Evolutionary conservation across 2,113 vertebrate species (phyloP), one percentile per base, ranked within the genome.

Genomic region (Ochotona princeps): DNA sequence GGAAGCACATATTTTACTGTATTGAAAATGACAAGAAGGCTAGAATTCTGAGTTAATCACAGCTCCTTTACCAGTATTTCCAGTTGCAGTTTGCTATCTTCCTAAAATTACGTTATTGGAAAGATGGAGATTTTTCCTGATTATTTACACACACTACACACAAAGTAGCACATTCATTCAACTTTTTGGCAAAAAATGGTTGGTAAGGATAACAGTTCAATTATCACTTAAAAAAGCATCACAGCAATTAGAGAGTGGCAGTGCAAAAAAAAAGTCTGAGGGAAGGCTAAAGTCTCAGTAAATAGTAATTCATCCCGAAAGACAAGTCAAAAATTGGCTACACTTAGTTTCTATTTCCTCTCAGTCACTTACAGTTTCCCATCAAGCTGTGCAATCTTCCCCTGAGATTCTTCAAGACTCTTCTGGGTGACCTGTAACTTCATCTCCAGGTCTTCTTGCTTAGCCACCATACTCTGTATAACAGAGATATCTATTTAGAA

Each of bases 291-390:
- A 7, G 13, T 47, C 44, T 75, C 47, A 30, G 12, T 38, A 75
- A 70, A 51, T 1, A 86, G 14, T 7, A 83, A 35, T 17, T 14
- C n/a, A 25, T 18, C 9, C 14, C 83, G 66, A 87, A 32, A 79
- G 10, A 44, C 25, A 73, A 89, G 32, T 18, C 32, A 28, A 74
- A 28, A 75, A 76, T 17, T n/a, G 28, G 30, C 76, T 35, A 83
- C 4, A 67, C 7, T n/a, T 28, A 21, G 15, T 5, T 14, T 73
- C 51, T 54, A 57, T 82, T 69, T 63, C 23, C 18, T 81, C n/a
- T 25, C 26, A 38, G 15, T 12, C 38, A 98, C 98, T 98, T 97
- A 98, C 98, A 98, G 78, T 95, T 98, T 97, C 90, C 96, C 97
- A 92, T 98, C 89, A 25, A 98, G 96, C 14, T 97, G 96, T 26